Evolutionary conservation across 2,797 vertebrate species (phyloP).

Genomic region (Protonibea diacanthus): DNA sequence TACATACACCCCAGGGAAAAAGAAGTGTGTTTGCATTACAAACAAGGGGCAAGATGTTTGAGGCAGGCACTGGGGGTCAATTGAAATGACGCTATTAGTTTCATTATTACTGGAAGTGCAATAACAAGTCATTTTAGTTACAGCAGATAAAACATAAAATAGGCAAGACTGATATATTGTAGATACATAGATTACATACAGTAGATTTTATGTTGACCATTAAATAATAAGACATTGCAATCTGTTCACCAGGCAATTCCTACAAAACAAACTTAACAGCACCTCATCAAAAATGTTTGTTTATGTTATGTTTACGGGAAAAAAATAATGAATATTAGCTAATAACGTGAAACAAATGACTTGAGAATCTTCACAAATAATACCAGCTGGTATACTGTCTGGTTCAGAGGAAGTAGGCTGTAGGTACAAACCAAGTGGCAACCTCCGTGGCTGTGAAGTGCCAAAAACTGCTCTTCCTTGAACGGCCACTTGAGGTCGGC

Average conservation of each 20-base stretch:
- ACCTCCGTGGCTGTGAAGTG: too few relatives aligned
- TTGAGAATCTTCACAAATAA: background rate
- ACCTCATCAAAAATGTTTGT: background rate
- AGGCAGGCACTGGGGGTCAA: background rate
- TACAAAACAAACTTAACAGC: background rate
- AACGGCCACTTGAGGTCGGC: too few relatives aligned
- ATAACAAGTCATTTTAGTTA: background rate
- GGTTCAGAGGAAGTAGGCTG: too few relatives aligned
- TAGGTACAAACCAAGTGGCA: too few relatives aligned
- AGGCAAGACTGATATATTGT: background rate
- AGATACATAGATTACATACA: background rate
- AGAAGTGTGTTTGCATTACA: background rate
- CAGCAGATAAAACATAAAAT: background rate
- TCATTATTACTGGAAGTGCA: background rate
- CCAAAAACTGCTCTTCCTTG: too few relatives aligned
- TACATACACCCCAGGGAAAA: background rate
- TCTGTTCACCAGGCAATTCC: background rate
- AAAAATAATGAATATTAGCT: too few relatives aligned
- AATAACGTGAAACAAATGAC: background rate
- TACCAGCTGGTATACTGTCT: background rate
- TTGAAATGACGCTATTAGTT: background rate
- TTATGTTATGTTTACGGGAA: background rate
- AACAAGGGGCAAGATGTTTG: background rate
- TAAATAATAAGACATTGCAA: background rate
- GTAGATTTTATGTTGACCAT: background rate